Evolutionary conservation across 2,113 vertebrate genomes (phyloP).

Genomic region (Onychostoma macrolepis): DNA sequence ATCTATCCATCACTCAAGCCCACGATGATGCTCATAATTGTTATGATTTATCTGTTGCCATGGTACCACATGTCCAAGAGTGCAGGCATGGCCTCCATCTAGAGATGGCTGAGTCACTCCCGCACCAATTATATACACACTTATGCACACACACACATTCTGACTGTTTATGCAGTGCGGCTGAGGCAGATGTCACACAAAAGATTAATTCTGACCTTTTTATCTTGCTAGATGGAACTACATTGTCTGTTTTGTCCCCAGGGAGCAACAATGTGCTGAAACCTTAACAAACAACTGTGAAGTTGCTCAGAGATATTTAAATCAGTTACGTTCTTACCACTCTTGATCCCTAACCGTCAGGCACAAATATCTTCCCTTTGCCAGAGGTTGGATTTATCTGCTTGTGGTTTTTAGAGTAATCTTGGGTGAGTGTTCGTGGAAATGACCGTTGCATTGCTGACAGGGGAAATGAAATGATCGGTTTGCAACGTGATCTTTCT

Average conservation of each 20-base stretch:
- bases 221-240: neutral
- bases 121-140: neutral
- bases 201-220: constrained; percentile 14
- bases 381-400: constrained; percentile 50
- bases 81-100: constrained; percentile 22
- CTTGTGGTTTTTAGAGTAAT: constrained; percentile 49
- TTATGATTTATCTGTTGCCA: constrained; percentile 48
- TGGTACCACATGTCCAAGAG: constrained; percentile 35
- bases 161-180: constrained; percentile 4
- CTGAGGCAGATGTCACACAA: constrained; percentile 9
- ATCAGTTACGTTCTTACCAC: neutral
- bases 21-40: constrained; percentile 47
- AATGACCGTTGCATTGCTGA: constrained; percentile 55
- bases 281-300: neutral
- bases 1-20: constrained; percentile 34
- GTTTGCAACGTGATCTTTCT: constrained; percentile 57
- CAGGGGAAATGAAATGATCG: constrained; percentile 63
- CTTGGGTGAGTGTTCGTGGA: constrained; percentile 52
- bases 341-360: constrained; percentile 35
- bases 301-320: neutral
- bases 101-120: constrained; percentile 43
- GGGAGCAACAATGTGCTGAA: neutral
- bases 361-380: constrained; percentile 39
- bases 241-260: neutral
- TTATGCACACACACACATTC: neutral